Evolutionary conservation across 2,888 invertebrate species (phyloP).

Genomic region (Machimus rusticus): DNA sequence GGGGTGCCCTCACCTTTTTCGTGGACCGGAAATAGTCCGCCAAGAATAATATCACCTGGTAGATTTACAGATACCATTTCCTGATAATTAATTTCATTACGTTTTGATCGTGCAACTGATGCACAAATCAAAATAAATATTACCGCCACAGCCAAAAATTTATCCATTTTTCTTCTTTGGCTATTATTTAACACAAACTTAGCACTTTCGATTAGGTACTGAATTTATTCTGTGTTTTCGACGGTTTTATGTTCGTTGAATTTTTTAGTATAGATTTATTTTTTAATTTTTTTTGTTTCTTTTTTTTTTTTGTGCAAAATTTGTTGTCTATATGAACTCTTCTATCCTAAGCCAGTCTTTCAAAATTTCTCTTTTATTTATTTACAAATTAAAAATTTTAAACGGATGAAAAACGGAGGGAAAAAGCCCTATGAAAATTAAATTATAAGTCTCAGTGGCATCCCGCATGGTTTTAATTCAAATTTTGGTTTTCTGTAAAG

Average conservation of each 20-base stretch:
- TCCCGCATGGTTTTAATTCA: background rate
- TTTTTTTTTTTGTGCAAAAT: background rate
- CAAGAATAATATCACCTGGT: conserved; percentile 68
- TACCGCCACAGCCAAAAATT: background rate
- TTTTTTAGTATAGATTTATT: background rate
- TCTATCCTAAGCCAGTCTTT: conserved; percentile 33
- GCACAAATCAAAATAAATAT: background rate
- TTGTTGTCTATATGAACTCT: background rate
- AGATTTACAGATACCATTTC: conserved; percentile 58
- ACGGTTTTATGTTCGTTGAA: background rate
- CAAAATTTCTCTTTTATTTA: background rate
- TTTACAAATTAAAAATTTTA: background rate
- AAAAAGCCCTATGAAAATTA: background rate
- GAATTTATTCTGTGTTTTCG: background rate
- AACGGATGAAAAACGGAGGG: background rate
- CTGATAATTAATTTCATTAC: conserved; percentile 30
- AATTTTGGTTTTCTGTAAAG: background rate
- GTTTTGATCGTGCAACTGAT: background rate
- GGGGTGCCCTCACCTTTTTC: conserved; percentile 65
- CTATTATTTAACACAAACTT: background rate
- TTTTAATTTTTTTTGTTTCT: no score
- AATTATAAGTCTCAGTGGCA: background rate
- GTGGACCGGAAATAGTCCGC: conserved; percentile 71
- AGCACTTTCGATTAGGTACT: background rate
- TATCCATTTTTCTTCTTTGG: background rate